These are phyloP conservation scores for Podarcis muralis DNA, from an alignment of 2,113 vertebrate genomes.

Conservation along the genomic window DNA sequence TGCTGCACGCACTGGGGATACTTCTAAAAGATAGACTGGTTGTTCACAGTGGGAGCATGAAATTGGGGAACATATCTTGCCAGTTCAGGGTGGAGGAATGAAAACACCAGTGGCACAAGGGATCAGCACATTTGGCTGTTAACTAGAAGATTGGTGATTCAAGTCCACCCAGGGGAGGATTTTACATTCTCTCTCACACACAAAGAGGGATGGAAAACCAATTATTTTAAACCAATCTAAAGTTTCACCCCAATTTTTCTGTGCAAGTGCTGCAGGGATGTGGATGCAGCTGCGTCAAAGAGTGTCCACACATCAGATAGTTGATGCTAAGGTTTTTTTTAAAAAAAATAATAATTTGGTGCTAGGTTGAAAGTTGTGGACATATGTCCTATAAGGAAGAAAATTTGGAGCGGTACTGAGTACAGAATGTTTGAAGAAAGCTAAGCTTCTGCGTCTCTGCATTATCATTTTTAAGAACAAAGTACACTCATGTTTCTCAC, in stretches of 20 bases:
- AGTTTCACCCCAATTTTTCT: neutral
- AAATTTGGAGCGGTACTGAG: neutral
- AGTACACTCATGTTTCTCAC: neutral
- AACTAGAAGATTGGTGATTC: too few species aligned
- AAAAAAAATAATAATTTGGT: too few species aligned
- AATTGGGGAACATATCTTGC: neutral
- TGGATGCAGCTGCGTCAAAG: too few species aligned
- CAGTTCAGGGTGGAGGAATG: neutral
- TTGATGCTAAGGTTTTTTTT: neutral
- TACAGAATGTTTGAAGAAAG: neutral
- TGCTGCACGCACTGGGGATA: neutral
- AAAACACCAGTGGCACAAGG: neutral
- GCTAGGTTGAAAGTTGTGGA: neutral
- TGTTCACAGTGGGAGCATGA: too few species aligned
- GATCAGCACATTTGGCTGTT: too few species aligned
- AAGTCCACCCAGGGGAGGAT: too few species aligned
- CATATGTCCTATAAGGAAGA: neutral
- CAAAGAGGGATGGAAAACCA: neutral
- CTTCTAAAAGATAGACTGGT: neutral
- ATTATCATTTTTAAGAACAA: too few species aligned
- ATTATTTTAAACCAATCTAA: neutral
- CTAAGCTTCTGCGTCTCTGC: neutral
- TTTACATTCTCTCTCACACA: too few species aligned
- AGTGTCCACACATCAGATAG: neutral
- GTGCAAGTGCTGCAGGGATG: neutral